A percentile compares a stretch with the other conserved stretches of the same genome.
These are phyloP conservation scores for Habroteleia sp. DNA, from an alignment of 2,888 invertebrate genomes.

Conservation along the genomic window DNA sequence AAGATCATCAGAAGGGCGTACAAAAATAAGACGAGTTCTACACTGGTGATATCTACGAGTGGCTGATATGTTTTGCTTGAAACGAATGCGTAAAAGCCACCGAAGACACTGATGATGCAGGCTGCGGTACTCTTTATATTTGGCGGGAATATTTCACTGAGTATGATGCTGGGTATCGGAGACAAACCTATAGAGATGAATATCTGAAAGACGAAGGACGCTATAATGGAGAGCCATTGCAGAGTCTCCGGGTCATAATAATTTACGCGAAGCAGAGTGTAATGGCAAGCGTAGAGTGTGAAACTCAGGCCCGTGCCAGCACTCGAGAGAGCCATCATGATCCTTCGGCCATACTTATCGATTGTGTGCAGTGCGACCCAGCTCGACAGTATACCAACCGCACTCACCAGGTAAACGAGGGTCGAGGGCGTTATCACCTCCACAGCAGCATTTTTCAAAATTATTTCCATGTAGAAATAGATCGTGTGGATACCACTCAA, in stretches of 20 bases:
- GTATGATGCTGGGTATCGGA: constrained; percentile 57
- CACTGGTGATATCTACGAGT: constrained; percentile 49
- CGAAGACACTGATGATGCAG: constrained; percentile 41
- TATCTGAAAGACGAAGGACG: constrained; percentile 67
- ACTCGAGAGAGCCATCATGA: constrained; percentile 71
- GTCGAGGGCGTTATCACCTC: constrained; percentile 68
- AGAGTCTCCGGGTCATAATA: constrained; percentile 62
- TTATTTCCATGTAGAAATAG: constrained; percentile 76
- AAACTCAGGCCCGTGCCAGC: constrained; percentile 68
- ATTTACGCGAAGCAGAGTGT: constrained; percentile 66
- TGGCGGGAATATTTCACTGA: constrained; percentile 64
- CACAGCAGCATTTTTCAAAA: constrained; percentile 69
- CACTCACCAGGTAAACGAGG: constrained; percentile 73
- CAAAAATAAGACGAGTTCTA: constrained; percentile 66
- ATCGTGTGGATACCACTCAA: constrained; percentile 73
- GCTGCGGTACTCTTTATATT: constrained; percentile 63
- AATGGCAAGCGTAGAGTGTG: constrained; percentile 67
- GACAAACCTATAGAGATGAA: constrained; percentile 64
- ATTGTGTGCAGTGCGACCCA: constrained; percentile 70
- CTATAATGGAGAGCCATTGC: constrained; percentile 70
- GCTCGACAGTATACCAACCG: constrained; percentile 68
- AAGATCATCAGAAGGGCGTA: constrained; percentile 67
- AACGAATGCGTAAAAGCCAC: constrained; percentile 60
- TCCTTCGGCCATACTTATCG: constrained; percentile 73
- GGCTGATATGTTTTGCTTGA: constrained; percentile 64